Conservation (phyloP, 1,140 invertebrate genomes). For the Drosophila carrolli region DNA sequence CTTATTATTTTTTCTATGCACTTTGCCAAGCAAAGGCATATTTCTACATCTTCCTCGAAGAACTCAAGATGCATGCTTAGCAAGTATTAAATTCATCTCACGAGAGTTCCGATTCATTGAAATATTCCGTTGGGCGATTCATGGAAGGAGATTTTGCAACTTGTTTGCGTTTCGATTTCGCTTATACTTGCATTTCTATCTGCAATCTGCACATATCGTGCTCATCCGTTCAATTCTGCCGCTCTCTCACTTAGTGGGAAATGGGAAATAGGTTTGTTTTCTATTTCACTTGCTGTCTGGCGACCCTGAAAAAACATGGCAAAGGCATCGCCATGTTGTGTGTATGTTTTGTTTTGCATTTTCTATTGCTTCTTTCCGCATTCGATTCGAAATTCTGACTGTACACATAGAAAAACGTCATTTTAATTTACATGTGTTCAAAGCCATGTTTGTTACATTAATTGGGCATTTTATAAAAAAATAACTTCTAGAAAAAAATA, state of each 20-base stretch:
- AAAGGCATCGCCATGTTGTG: constrained; percentile 19
- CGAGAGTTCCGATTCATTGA: background rate
- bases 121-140: background rate
- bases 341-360: constrained; percentile 32
- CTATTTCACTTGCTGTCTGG: constrained; percentile 58
- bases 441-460: background rate
- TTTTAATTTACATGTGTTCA: too few species aligned
- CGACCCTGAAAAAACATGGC: constrained; percentile 51
- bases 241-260: background rate
- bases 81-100: background rate
- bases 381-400: constrained; percentile 47
- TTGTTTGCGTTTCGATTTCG: constrained; percentile 4
- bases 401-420: constrained; percentile 6
- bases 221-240: background rate
- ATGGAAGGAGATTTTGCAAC: background rate
- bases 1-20: constrained; percentile 39
- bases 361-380: constrained; percentile 63
- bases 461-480: too few species aligned
- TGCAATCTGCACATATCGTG: constrained; percentile 1
- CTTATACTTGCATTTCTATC: constrained; percentile 9
- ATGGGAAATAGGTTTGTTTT: constrained; percentile 62
- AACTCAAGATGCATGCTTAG: background rate
- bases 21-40: background rate
- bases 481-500: too few species aligned
- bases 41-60: background rate